These are phyloP conservation scores for Tuberolachnus salignus DNA, from an alignment of 2,888 invertebrate species.

Conservation along the genomic window DNA sequence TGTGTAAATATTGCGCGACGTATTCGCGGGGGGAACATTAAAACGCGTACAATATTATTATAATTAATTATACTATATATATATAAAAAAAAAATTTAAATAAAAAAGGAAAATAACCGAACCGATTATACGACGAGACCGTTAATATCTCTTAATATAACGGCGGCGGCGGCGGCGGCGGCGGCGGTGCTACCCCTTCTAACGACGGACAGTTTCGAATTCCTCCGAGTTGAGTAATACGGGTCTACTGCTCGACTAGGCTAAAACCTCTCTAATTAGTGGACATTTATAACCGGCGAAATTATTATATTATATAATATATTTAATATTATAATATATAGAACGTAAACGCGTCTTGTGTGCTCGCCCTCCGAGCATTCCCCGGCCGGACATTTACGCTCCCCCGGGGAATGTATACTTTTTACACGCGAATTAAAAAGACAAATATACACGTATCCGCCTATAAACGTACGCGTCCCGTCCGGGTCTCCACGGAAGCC, in stretches of 20 bases:
- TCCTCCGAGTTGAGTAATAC: slow-evolving; percentile 48
- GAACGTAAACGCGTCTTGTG: slow-evolving; percentile 15
- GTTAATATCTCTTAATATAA: slow-evolving; percentile 38
- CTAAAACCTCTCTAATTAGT: slow-evolving; percentile 41
- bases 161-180: too few species aligned
- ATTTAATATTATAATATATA: slow-evolving; percentile 21
- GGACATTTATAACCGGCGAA: slow-evolving; percentile 48
- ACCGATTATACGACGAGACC: slow-evolving; percentile 11
- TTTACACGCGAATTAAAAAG: slow-evolving; percentile 38
- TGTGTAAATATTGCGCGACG: too few species aligned
- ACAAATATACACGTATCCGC: too few species aligned
- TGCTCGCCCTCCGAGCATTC: slow-evolving; percentile 20
- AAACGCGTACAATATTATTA: too few species aligned
- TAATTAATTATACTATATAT: too few species aligned
- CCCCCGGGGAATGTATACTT: slow-evolving; percentile 9
- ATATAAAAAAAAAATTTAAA: too few species aligned
- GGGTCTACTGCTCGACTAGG: slow-evolving; percentile 20
- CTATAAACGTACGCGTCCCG: too few species aligned
- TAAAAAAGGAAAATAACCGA: too few species aligned
- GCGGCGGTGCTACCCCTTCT: slow-evolving; percentile 27
- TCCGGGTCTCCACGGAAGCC: too few species aligned
- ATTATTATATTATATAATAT: slow-evolving; percentile 38
- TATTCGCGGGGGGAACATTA: too few species aligned
- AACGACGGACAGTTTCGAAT: slow-evolving; percentile 52
- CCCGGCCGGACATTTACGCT: slow-evolving; percentile 3